Evolutionary conservation across 1,140 invertebrate species (phyloP).

Genomic region (Pissodes strobi): DNA sequence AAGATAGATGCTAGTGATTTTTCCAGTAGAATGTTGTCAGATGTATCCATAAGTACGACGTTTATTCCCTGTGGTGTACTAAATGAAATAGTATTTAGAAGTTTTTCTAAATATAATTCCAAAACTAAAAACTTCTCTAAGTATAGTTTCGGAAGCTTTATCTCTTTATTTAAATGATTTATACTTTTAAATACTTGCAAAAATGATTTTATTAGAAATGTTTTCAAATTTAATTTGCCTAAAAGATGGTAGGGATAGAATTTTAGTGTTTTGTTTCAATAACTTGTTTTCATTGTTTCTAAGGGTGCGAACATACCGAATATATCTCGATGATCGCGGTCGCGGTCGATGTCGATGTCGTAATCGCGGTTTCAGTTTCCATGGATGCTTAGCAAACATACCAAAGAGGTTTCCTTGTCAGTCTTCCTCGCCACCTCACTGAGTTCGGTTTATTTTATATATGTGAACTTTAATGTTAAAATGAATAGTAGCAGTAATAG

Average conservation of each 20-base stretch:
- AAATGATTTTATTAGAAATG: neutral
- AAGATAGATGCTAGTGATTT: neutral
- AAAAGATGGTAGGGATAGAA: neutral
- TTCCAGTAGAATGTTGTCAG: neutral
- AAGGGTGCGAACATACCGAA: too few relatives aligned
- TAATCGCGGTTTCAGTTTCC: too few relatives aligned
- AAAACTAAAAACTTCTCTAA: neutral
- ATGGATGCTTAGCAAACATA: too few relatives aligned
- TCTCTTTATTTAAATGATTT: neutral
- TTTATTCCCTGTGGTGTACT: too few relatives aligned
- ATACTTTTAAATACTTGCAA: neutral
- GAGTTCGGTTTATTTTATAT: too few relatives aligned
- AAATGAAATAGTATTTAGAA: neutral
- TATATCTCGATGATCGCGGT: too few relatives aligned
- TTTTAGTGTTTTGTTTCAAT: neutral
- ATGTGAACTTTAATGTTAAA: too few relatives aligned
- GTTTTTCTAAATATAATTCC: conserved; percentile 3
- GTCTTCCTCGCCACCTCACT: too few relatives aligned
- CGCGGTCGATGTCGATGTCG: too few relatives aligned
- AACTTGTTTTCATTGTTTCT: conserved; percentile 1
- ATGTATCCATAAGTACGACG: neutral
- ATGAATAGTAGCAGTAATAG: too few relatives aligned
- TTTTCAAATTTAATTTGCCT: neutral
- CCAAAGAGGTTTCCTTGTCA: too few relatives aligned
- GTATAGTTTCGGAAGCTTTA: neutral